Evolutionary conservation across 2,888 invertebrate species (phyloP).

Genomic region (Drosophila tripunctata): DNA sequence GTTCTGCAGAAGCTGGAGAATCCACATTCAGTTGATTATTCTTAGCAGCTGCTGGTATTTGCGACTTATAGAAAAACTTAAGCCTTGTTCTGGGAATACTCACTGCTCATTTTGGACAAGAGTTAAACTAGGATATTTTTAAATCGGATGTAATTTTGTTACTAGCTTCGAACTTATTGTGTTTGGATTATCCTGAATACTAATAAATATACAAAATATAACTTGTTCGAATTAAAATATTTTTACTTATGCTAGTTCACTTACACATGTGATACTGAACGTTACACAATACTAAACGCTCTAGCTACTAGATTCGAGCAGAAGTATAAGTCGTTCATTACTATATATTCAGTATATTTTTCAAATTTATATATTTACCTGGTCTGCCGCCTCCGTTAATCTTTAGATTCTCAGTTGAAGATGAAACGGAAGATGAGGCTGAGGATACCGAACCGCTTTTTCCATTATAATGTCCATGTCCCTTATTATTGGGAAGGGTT

Average conservation of each 20-base stretch:
- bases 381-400: conserved; percentile 82
- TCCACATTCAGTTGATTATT: not conserved
- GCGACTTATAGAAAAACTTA: not conserved
- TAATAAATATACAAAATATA: conserved; percentile 62
- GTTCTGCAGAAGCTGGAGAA: too few relatives aligned
- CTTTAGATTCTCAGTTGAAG: conserved; percentile 82
- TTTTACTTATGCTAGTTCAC: conserved; percentile 7
- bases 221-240: not conserved
- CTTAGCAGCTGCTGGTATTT: conserved; percentile 11
- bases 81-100: conserved; percentile 32
- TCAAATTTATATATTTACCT: conserved; percentile 71
- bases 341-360: too few relatives aligned
- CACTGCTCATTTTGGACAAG: conserved; percentile 76
- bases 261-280: conserved; percentile 9
- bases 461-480: conserved; percentile 79
- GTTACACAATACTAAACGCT: not conserved
- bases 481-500: conserved; percentile 78
- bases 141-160: conserved; percentile 18
- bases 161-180: conserved; percentile 10
- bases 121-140: conserved; percentile 32
- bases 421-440: conserved; percentile 82
- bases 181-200: not conserved
- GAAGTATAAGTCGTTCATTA: conserved; percentile 6
- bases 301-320: not conserved
- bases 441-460: conserved; percentile 83